Conservation (phyloP, 1,140 invertebrate species). For the Caenorhabditis tropicalis region DNA sequence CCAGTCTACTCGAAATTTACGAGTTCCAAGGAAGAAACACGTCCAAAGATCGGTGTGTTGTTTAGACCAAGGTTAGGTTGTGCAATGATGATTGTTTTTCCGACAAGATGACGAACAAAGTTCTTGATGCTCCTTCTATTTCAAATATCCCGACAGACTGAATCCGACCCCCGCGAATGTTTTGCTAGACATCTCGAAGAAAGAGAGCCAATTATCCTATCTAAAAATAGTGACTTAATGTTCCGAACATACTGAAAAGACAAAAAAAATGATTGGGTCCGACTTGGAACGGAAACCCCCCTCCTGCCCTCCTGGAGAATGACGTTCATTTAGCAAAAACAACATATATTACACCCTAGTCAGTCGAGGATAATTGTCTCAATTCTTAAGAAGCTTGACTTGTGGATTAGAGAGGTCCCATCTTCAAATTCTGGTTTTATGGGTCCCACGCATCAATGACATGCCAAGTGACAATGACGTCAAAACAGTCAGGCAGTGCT, state of each 20-base stretch:
- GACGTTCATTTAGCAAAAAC: conserved; percentile 21
- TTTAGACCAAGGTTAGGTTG: background rate
- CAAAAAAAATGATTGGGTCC: background rate
- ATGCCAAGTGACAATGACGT: background rate
- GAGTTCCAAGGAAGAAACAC: background rate
- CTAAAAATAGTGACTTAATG: background rate
- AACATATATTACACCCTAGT: background rate
- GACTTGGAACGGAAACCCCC: background rate
- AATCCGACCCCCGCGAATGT: background rate
- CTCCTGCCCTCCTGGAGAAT: background rate
- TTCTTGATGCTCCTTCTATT: background rate
- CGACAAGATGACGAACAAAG: background rate
- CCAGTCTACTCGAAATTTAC: background rate
- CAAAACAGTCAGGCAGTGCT: background rate
- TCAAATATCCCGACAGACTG: background rate
- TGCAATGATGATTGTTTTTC: background rate
- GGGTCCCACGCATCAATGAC: conserved; percentile 36
- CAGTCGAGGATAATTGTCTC: background rate
- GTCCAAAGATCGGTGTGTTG: background rate
- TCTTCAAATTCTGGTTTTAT: too few relatives aligned
- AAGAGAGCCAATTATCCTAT: conserved; percentile 4
- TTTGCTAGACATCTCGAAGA: background rate
- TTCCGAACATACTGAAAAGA: background rate
- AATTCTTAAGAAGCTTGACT: background rate
- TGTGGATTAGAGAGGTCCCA: too few relatives aligned